Conservation (phyloP, 2,113 vertebrate genomes). For the Colistium nudipinnis region DNA sequence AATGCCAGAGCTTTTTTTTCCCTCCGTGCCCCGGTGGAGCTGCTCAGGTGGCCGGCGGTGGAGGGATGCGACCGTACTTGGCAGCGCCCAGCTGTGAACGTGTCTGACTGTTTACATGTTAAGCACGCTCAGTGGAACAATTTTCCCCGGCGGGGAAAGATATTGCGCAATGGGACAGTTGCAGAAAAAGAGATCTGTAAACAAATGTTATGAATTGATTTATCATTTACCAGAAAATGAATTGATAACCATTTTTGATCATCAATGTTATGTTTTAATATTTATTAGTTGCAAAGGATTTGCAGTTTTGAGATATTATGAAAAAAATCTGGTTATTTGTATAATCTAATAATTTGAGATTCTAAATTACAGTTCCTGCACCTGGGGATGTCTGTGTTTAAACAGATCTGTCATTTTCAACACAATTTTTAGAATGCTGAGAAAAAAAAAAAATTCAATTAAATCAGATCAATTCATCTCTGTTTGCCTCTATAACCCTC, state of each 20-base stretch:
- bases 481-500: not conserved
- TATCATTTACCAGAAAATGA: not conserved
- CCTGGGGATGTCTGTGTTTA: not conserved
- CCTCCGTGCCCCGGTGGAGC: slow-evolving; percentile 34
- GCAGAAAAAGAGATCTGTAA: slow-evolving; percentile 1
- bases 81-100: slow-evolving; percentile 60
- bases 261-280: too few species aligned
- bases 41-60: slow-evolving; percentile 58
- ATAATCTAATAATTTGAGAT: not conserved
- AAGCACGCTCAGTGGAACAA: slow-evolving; percentile 33
- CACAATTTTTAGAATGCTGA: not conserved
- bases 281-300: too few species aligned
- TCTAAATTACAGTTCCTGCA: not conserved
- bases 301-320: too few species aligned
- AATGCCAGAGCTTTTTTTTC: slow-evolving; percentile 7
- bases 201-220: not conserved
- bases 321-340: too few species aligned
- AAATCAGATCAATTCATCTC: not conserved
- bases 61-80: slow-evolving; percentile 35
- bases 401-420: slow-evolving; percentile 5
- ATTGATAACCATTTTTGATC: not conserved
- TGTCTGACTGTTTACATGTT: slow-evolving; percentile 54
- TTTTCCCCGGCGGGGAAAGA: slow-evolving; percentile 23
- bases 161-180: slow-evolving; percentile 22
- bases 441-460: not conserved